Base-by-base conservation (phyloP, 2,113 vertebrate genomes). In the Rana temporaria region DNA sequence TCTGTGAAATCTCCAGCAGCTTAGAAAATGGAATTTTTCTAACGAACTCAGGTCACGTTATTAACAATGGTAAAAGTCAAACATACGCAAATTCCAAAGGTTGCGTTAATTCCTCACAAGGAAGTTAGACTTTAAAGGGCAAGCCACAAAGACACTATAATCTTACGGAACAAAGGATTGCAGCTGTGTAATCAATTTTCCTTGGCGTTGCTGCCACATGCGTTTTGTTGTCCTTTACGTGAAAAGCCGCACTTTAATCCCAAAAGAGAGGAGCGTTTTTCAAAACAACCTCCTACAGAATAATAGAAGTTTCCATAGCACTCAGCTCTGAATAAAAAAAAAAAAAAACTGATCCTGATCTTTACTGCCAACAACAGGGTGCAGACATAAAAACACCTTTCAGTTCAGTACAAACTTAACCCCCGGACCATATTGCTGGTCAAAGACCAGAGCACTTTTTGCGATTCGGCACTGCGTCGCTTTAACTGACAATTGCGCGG, bases 171-270 rank as follows among this genome's bases (percentile, higher is more conserved):
- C 52, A 55, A 71, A 71, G 53, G 52, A 18, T 53, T 18, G 26
- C 22, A 24, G 68, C 42, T 7, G n/a, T 52, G 38, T 26, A 53
- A 71, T 71, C 48, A 55, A 48, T 71, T 53, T 55, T 69, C 15
- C 19, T 19, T 18, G 7, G 26, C 20, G 26, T 69, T 20, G 14
- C 52, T 22, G 38, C n/a, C 15, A 67, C 18, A 24, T 22, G 16
- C 17, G 20, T n/a, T 53, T 70, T 24, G n/a, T 53, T 53, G 14
- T 24, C 6, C n/a, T 53, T 70, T 70, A 70, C 48, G 48, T 52
- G 38, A 22, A 53, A 24, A 15, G 42, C 52, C 53, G 20, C n/a
- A 70, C 42, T 53, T 69, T 69, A 42, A 69, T 69, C 38, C 67
- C 20, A 42, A 69, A 24, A 53, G 8, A 55, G 15, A 71, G 42